These are phyloP conservation scores for Elephantulus edwardii DNA, from an alignment of 2,113 vertebrate genomes.

Conservation along the genomic window DNA sequence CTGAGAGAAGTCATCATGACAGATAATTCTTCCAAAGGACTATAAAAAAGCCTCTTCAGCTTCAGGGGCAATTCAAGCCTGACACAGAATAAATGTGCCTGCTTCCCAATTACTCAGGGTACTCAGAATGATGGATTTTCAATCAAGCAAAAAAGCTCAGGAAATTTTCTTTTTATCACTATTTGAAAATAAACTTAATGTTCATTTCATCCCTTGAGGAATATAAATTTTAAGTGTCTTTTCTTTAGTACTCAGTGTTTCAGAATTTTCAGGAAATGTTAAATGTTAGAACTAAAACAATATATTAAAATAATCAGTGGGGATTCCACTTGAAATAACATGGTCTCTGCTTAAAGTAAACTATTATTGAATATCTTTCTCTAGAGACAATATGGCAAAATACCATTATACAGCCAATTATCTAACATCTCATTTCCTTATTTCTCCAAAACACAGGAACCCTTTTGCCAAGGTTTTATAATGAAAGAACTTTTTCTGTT, in stretches of 20 bases:
- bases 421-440: conserved; percentile 11
- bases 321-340: conserved; percentile 33
- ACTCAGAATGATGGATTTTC: conserved; percentile 37
- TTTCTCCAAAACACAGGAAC: conserved; percentile 9
- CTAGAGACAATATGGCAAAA: conserved; percentile 11
- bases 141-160: conserved; percentile 29
- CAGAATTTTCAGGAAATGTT: conserved; percentile 39
- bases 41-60: background rate
- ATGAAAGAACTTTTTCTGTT: conserved; percentile 18
- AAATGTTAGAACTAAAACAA: conserved; percentile 55
- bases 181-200: conserved; percentile 47
- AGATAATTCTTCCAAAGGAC: background rate
- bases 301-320: conserved; percentile 46
- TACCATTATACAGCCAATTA: conserved; percentile 10
- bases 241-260: conserved; percentile 39
- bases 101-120: conserved; percentile 11
- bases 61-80: conserved; percentile 15
- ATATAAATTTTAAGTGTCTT: conserved; percentile 54
- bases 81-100: conserved; percentile 14
- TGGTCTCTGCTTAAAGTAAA: conserved; percentile 31
- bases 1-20: background rate
- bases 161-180: conserved; percentile 48
- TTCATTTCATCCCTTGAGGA: conserved; percentile 46
- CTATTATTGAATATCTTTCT: background rate
- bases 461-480: background rate